A percentile compares a stretch with the other conserved stretches of the same genome.
phyloP scores from a whole-genome alignment of 2,113 vertebrate genomes.

The Tenrec ecaudatus region DNA sequence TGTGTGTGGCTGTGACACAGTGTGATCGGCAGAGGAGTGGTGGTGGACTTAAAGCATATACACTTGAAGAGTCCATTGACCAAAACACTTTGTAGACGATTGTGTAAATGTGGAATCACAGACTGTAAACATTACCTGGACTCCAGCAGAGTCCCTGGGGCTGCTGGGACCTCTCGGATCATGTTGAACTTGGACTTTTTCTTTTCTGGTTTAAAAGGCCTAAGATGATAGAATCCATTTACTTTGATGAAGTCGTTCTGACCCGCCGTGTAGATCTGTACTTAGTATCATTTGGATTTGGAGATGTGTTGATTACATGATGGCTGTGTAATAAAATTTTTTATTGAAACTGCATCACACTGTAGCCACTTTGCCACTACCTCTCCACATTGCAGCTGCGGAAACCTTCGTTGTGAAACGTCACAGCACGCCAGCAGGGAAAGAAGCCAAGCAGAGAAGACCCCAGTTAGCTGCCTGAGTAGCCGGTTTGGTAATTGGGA shows the following conservation, averaged over 20 bases:
- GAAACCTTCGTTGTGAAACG: slow-evolving; percentile 41
- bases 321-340: slow-evolving; percentile 84
- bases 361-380: slow-evolving; percentile 81
- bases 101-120: slow-evolving; percentile 84
- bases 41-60: slow-evolving; percentile 79
- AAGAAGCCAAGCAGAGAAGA: slow-evolving; percentile 64
- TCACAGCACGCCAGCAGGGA: slow-evolving; percentile 31
- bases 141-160: slow-evolving; percentile 79
- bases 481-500: not conserved
- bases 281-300: slow-evolving; percentile 84
- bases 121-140: slow-evolving; percentile 77
- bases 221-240: slow-evolving; percentile 83
- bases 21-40: slow-evolving; percentile 75
- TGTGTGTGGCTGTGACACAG: slow-evolving; percentile 74
- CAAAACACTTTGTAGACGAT: slow-evolving; percentile 72
- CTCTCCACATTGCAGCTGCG: slow-evolving; percentile 38
- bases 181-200: slow-evolving; percentile 82
- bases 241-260: slow-evolving; percentile 77
- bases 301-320: slow-evolving; percentile 81
- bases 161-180: slow-evolving; percentile 80
- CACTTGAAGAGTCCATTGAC: slow-evolving; percentile 86
- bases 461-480: not conserved
- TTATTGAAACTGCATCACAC: slow-evolving; percentile 79
- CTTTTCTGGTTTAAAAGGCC: slow-evolving; percentile 76
- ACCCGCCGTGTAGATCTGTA: slow-evolving; percentile 86